These are phyloP conservation scores for Plagodis pulveraria DNA, from an alignment of 2,888 invertebrate species.

Conservation along the genomic window DNA sequence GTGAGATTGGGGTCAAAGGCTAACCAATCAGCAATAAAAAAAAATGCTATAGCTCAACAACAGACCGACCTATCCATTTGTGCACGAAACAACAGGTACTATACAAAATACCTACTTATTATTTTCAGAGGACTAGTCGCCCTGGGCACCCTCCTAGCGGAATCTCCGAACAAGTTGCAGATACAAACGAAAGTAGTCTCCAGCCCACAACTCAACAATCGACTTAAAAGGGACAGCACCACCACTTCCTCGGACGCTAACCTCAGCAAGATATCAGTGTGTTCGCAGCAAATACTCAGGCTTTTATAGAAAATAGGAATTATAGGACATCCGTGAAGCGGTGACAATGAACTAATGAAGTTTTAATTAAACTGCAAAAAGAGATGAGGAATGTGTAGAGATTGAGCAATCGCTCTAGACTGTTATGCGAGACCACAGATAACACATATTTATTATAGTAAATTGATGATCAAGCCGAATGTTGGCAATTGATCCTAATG, in stretches of 20 bases:
- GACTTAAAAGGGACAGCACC: constrained; percentile 67
- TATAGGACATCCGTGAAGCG: not conserved
- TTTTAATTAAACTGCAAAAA: no score
- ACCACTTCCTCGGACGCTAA: constrained; percentile 55
- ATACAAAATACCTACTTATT: constrained; percentile 2
- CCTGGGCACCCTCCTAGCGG: constrained; percentile 88
- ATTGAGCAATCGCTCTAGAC: no score
- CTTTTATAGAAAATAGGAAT: constrained; percentile 57
- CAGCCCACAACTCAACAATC: constrained; percentile 61
- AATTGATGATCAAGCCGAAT: no score
- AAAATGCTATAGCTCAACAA: no score
- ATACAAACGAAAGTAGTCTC: constrained; percentile 72
- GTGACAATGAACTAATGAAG: not conserved
- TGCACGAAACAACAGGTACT: no score
- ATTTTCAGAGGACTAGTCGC: constrained; percentile 89
- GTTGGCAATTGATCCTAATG: no score
- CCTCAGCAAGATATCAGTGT: constrained; percentile 63
- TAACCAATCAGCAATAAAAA: no score
- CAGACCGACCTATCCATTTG: no score
- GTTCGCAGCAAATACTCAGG: constrained; percentile 75
- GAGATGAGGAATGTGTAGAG: no score
- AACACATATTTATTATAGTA: no score
- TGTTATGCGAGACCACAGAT: no score
- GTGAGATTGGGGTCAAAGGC: no score
- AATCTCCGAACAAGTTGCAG: constrained; percentile 68